Evolutionary conservation across 2,113 vertebrate genomes (phyloP).

Genomic region (Ploceus nigricollis): DNA sequence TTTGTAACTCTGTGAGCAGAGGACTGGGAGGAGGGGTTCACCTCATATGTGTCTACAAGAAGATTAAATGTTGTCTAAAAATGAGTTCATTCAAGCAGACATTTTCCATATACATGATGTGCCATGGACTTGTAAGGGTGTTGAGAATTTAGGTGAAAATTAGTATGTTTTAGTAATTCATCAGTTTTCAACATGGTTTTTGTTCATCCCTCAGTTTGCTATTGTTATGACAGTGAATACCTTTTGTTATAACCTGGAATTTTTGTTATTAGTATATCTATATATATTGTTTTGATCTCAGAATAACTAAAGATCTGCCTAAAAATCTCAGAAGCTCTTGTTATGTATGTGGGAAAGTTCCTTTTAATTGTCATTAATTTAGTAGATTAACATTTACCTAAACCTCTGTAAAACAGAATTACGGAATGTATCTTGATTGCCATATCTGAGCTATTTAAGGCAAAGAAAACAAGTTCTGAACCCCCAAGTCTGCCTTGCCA

Average conservation of each 20-base stretch:
- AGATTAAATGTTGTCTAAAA: neutral
- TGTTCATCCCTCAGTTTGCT: neutral
- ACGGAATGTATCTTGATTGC: neutral
- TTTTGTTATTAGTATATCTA: neutral
- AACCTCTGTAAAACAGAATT: neutral
- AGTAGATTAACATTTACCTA: neutral
- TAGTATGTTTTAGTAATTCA: neutral
- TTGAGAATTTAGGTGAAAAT: neutral
- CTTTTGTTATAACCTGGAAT: neutral
- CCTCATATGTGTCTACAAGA: accelerated
- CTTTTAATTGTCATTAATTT: neutral
- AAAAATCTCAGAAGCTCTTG: neutral
- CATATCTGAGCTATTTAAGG: neutral
- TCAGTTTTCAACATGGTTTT: neutral
- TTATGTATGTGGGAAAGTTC: neutral
- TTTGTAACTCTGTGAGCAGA: neutral
- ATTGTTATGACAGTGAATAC: neutral
- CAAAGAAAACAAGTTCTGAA: neutral
- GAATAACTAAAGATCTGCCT: neutral
- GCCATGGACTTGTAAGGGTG: neutral
- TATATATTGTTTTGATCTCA: neutral
- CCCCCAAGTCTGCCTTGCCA: neutral
- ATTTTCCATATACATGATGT: accelerated
- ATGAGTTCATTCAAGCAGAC: neutral
- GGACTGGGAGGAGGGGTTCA: neutral